A percentile compares a stretch with the other conserved stretches of the same genome.
Conservation (phyloP, 2,888 invertebrate species). For the Acanthosoma haemorrhoidale region DNA sequence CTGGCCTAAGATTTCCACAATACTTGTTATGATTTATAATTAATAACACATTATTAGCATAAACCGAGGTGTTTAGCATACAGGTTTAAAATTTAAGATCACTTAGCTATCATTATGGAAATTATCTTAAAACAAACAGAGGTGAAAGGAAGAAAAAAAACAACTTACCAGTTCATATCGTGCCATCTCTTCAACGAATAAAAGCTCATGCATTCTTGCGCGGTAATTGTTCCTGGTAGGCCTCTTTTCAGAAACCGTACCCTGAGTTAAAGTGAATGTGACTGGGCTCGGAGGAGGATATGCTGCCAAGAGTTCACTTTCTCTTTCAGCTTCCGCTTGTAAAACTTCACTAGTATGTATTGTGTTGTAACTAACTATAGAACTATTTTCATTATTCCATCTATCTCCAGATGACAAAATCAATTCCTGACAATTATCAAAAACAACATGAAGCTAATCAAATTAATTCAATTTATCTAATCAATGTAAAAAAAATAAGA, state of each 20-base stretch:
- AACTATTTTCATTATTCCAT: slow-evolving; percentile 55
- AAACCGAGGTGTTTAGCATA: not conserved
- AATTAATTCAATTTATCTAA: no score
- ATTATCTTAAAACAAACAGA: not conserved
- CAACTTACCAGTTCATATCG: slow-evolving; percentile 56
- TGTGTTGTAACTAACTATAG: slow-evolving; percentile 53
- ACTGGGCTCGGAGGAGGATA: slow-evolving; percentile 63
- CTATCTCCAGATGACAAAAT: slow-evolving; percentile 57
- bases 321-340: slow-evolving; percentile 52
- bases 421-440: slow-evolving; percentile 47
- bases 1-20: not conserved
- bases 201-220: slow-evolving; percentile 66
- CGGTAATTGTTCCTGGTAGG: slow-evolving; percentile 65
- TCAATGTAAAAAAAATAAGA: no score
- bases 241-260: slow-evolving; percentile 58
- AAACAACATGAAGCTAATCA: no score
- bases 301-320: slow-evolving; percentile 53
- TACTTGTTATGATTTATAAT: not conserved
- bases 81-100: no score
- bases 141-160: not conserved
- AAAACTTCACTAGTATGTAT: slow-evolving; percentile 52
- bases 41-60: not conserved
- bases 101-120: no score
- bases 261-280: slow-evolving; percentile 62
- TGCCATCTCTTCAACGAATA: slow-evolving; percentile 72